A percentile compares a stretch with the other conserved stretches of the same genome.
phyloP scores from a whole-genome alignment of 2,888 invertebrate genomes.

The Chorisops tibialis region DNA sequence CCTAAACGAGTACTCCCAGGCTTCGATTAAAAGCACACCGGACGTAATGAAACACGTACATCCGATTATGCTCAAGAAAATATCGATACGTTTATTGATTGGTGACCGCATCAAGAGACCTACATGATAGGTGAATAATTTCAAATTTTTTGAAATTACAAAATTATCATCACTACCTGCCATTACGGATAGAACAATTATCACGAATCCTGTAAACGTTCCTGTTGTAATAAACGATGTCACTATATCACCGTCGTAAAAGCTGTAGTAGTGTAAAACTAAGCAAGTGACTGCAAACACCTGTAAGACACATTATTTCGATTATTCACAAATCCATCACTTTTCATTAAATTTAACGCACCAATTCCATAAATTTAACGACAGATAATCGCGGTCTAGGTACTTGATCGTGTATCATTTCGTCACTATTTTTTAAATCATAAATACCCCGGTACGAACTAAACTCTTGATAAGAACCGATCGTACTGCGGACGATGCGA shows the following conservation, averaged over 20 bases:
- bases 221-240: conserved; percentile 65
- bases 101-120: conserved; percentile 72
- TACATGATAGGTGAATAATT: conserved; percentile 39
- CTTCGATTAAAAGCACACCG: conserved; percentile 69
- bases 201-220: conserved; percentile 71
- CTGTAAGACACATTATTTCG: conserved; percentile 52
- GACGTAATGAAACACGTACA: conserved; percentile 69
- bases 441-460: neutral
- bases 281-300: conserved; percentile 66
- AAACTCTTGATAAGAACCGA: neutral
- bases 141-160: neutral
- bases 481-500: neutral
- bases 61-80: conserved; percentile 74
- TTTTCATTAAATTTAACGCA: conserved; percentile 35
- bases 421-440: neutral
- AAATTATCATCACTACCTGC: conserved; percentile 54
- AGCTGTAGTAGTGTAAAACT: conserved; percentile 70
- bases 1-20: conserved; percentile 54
- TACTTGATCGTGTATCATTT: conserved; percentile 15
- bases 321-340: neutral
- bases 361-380: conserved; percentile 51
- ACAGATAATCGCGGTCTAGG: conserved; percentile 44
- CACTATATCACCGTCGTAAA: conserved; percentile 55
- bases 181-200: conserved; percentile 69
- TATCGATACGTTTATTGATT: conserved; percentile 70